Evolutionary conservation across 2,888 invertebrate species (phyloP).

Genomic region (Cecidostiba fungosa): DNA sequence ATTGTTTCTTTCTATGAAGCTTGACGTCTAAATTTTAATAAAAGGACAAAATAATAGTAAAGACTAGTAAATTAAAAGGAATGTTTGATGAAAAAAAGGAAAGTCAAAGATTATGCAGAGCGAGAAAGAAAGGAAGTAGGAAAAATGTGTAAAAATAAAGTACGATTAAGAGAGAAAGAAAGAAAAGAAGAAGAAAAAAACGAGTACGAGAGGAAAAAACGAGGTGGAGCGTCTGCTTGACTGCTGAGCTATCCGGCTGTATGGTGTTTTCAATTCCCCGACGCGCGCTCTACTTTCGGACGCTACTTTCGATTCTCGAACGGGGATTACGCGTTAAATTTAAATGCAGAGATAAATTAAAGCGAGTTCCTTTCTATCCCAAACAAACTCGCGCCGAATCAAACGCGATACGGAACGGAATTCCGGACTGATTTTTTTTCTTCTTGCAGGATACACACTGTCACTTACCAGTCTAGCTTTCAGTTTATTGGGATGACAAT

Average conservation of each 20-base stretch:
- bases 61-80: neutral
- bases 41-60: neutral
- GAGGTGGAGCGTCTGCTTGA: slow-evolving; percentile 35
- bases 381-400: neutral
- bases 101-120: neutral
- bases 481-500: neutral
- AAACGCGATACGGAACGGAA: neutral
- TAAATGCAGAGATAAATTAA: slow-evolving; percentile 53
- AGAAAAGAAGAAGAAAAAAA: neutral
- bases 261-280: slow-evolving; percentile 53
- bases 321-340: slow-evolving; percentile 53
- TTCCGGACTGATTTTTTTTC: neutral
- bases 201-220: neutral
- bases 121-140: neutral
- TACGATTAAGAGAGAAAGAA: neutral
- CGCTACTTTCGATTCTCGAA: slow-evolving; percentile 49
- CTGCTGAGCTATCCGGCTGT: slow-evolving; percentile 36
- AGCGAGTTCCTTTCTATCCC: slow-evolving; percentile 13
- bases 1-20: neutral
- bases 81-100: neutral
- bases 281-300: slow-evolving; percentile 40
- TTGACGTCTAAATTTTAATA: neutral
- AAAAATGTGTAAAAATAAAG: slow-evolving; percentile 10
- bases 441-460: neutral
- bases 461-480: neutral